Evolutionary conservation across 2,113 vertebrate species (phyloP), one percentile per base, ranked within the genome.

Genomic region (Pachyramphus minor): DNA sequence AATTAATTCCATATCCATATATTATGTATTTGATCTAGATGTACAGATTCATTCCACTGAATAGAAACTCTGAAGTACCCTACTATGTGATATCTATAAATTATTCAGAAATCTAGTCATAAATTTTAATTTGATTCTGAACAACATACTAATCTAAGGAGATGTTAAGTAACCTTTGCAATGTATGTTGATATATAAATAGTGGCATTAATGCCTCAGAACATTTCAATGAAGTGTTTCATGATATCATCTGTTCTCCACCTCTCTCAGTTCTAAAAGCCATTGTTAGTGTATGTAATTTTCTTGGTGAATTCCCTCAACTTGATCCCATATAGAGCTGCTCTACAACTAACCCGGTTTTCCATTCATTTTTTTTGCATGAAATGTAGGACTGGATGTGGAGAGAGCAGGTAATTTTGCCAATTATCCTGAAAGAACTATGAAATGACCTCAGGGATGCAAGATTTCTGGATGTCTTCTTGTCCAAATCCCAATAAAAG

Each of bases 101-200:
- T 96, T 97, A 98, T 97, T 97, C 90, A 96, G 66, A 95, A 93
- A 95, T 94, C 90, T 89, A 96, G 93, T 93, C 93, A 97, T 97
- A 84, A 94, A 97, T 97, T 96, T 97, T 97, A 97, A 97, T 97
- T 94, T 79, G 35, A 76, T 91, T 97, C 89, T 79, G 64, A 96
- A 90, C 58, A 95, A 66, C 94, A 42, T 71, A 39, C 88, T 97
- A 97, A 98, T 97, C 76, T 95, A 67, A 87, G 84, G 94, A 96
- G 90, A 97, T 96, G 89, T 94, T 96, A 97, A 98, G 96, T 97
- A 91, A 92, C 89, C 95, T 96, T 97, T 96, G 89, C 79, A 68
- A 86, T 93, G 53, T 53, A 89, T 81, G 44, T 58, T 94, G 93
- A 96, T 96, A 66, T 92, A 95, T 91, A 96, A 97, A 95, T 95